Percentiles rank a stretch among this genome's conserved stretches.
These are phyloP conservation scores for Tricholaema leucomelas DNA, from an alignment of 2,113 vertebrate species.

Conservation along the genomic window DNA sequence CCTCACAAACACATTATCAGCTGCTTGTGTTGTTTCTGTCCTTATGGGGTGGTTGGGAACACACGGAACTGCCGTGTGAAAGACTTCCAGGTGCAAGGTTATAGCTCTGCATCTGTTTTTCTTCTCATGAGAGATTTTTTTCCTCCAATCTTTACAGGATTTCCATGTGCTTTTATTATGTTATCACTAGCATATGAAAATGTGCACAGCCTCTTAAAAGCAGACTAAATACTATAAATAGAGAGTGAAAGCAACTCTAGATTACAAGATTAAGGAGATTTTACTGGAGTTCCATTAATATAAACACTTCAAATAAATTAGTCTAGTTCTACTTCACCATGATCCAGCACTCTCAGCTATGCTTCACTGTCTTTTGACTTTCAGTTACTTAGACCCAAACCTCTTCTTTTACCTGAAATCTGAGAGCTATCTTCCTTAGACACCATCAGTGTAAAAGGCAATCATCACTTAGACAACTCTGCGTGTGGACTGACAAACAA, in stretches of 20 bases:
- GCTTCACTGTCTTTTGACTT: not conserved
- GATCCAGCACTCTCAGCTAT: not conserved
- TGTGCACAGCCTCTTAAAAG: not conserved
- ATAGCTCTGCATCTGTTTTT: slow-evolving; percentile 61
- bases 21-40: slow-evolving; percentile 59
- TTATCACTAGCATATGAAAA: slow-evolving; percentile 34
- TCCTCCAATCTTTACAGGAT: slow-evolving; percentile 18
- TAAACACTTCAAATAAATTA: not conserved
- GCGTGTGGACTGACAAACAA: not conserved
- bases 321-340: not conserved
- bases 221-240: not conserved
- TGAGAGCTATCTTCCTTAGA: not conserved
- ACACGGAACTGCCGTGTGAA: slow-evolving; percentile 47
- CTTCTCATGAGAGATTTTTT: slow-evolving; percentile 15
- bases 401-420: not conserved
- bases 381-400: not conserved
- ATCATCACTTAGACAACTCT: not conserved
- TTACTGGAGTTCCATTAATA: slow-evolving; percentile 1
- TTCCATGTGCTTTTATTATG: slow-evolving; percentile 39
- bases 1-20: slow-evolving; percentile 63
- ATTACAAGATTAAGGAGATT: not conserved
- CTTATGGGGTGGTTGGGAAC: slow-evolving; percentile 58
- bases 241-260: not conserved
- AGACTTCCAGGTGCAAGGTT: slow-evolving; percentile 68
- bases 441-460: not conserved